Evolutionary conservation across 2,888 invertebrate genomes (phyloP).

Genomic region (Xestia rhomboidea): DNA sequence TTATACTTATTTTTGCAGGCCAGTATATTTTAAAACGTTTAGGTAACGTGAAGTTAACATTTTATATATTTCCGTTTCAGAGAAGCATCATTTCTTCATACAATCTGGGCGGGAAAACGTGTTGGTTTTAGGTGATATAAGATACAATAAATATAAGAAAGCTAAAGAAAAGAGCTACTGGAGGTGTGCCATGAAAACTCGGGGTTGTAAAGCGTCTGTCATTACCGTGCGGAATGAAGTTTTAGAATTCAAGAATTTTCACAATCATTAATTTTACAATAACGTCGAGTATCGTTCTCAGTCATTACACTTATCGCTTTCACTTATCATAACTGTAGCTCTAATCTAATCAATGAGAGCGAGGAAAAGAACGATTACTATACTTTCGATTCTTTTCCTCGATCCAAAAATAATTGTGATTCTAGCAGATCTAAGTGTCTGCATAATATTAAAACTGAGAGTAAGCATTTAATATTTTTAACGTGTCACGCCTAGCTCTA

Average conservation of each 20-base stretch:
- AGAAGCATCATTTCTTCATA: conserved; percentile 47
- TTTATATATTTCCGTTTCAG: conserved; percentile 43
- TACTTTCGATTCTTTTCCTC: not conserved
- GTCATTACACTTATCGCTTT: not conserved
- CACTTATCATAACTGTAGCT: not conserved
- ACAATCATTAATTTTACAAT: conserved; percentile 53
- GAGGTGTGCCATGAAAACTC: conserved; percentile 65
- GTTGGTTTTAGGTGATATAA: conserved; percentile 54
- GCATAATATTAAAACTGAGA: not conserved
- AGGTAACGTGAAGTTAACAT: not conserved
- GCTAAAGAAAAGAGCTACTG: conserved; percentile 49
- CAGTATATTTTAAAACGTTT: not conserved
- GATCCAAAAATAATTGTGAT: not conserved
- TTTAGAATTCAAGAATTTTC: conserved; percentile 66
- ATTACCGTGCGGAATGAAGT: conserved; percentile 64
- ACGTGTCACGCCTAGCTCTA: not conserved
- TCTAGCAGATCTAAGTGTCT: not conserved
- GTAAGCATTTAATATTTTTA: not conserved
- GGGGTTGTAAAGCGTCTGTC: conserved; percentile 71
- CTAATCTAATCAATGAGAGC: not conserved
- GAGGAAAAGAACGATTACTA: not conserved
- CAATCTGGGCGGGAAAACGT: conserved; percentile 28
- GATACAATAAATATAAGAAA: conserved; percentile 46
- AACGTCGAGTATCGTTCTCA: not conserved
- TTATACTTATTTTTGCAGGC: no score